Percentiles rank a stretch among this genome's conserved stretches.
Evolutionary conservation across 2,888 invertebrate species (phyloP).

Genomic region (Acanthacorydalis orientalis): DNA sequence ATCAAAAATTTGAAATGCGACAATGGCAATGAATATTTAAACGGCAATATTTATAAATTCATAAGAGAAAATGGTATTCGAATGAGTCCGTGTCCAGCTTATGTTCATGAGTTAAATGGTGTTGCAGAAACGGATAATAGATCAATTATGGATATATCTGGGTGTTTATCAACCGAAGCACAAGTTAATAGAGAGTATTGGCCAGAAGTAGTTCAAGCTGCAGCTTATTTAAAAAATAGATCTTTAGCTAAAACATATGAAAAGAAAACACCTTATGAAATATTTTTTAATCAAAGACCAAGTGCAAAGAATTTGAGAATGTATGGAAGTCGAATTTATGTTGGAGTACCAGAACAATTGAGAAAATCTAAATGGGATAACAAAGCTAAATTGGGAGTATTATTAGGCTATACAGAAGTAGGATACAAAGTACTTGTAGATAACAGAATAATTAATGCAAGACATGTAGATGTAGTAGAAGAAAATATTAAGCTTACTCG

Average conservation of each 20-base stretch:
- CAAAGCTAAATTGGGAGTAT: no score
- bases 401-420: no score
- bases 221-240: slow-evolving; percentile 9
- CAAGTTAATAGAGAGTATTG: slow-evolving; percentile 9
- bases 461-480: no score
- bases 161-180: slow-evolving; percentile 12
- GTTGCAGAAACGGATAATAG: slow-evolving; percentile 12
- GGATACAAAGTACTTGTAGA: no score
- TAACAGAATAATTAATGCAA: no score
- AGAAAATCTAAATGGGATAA: no score
- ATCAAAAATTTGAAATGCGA: slow-evolving; percentile 6
- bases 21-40: slow-evolving; percentile 7
- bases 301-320: no score
- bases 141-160: slow-evolving; percentile 11
- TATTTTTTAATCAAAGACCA: no score
- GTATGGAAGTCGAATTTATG: no score
- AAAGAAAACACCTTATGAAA: no score
- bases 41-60: slow-evolving; percentile 9
- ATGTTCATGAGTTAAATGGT: slow-evolving; percentile 8
- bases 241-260: slow-evolving; percentile 7
- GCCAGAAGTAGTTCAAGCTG: slow-evolving; percentile 9
- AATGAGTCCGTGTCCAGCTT: slow-evolving; percentile 9
- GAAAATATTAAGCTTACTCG: no score
- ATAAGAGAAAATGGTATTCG: slow-evolving; percentile 10
- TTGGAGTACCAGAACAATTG: no score